A percentile compares a stretch with the other conserved stretches of the same genome.
Conservation (phyloP, 2,113 vertebrate genomes). For the Alethe castanea region DNA sequence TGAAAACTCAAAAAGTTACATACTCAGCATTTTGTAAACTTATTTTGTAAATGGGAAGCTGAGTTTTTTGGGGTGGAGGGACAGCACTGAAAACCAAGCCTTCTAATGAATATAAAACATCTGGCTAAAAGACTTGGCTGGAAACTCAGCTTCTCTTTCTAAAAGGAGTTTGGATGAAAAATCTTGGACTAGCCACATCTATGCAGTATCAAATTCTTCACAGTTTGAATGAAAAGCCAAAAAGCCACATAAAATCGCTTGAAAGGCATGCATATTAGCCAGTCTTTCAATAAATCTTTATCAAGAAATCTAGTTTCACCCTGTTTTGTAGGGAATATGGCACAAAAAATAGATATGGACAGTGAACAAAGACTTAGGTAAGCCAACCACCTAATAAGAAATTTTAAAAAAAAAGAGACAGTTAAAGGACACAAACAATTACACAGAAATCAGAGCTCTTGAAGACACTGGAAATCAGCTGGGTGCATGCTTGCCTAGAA, state of each 20-base stretch:
- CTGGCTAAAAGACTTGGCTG: background rate
- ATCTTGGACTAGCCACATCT: background rate
- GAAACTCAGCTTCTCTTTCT: background rate
- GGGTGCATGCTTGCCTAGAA: background rate
- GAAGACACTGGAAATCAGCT: background rate
- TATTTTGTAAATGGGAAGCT: background rate
- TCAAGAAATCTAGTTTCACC: background rate
- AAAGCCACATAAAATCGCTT: background rate
- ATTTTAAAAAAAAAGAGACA: background rate
- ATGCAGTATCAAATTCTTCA: background rate
- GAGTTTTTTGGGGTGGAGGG: rapidly evolving
- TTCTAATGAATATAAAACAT: background rate
- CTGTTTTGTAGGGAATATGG: background rate
- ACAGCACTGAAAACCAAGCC: background rate
- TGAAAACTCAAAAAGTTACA: background rate
- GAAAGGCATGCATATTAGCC: background rate
- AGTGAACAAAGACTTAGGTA: background rate
- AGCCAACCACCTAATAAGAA: background rate
- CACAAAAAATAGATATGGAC: background rate
- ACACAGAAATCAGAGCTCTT: background rate
- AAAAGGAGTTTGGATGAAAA: background rate
- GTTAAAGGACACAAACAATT: background rate
- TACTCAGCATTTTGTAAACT: background rate
- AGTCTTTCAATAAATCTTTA: background rate
- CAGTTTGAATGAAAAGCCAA: background rate